phyloP scores from a whole-genome alignment of 2,113 vertebrate genomes.

The Labeo catla region DNA sequence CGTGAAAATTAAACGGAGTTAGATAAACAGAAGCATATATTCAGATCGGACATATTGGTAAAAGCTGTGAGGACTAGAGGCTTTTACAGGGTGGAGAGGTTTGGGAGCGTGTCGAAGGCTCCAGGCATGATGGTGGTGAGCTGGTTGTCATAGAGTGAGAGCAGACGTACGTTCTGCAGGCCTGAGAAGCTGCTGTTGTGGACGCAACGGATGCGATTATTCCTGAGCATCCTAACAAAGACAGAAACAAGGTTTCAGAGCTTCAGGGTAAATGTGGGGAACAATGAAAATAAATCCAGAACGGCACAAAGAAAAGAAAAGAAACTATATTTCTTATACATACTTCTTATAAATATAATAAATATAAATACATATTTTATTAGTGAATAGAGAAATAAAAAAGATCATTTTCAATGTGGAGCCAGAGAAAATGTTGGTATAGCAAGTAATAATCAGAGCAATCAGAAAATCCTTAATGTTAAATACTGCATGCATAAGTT shows the following conservation, averaged over 20 bases:
- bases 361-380: too few species aligned
- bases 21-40: not conserved
- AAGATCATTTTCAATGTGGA: too few species aligned
- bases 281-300: not conserved
- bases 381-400: too few species aligned
- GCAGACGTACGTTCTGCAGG: slow-evolving; percentile 91
- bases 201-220: slow-evolving; percentile 94
- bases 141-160: slow-evolving; percentile 97
- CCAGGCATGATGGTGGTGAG: slow-evolving; percentile 91
- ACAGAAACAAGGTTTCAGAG: slow-evolving; percentile 11
- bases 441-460: not conserved
- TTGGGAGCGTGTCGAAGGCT: slow-evolving; percentile 91
- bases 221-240: slow-evolving; percentile 89
- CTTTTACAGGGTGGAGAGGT: slow-evolving; percentile 75
- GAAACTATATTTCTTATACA: too few species aligned
- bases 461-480: too few species aligned
- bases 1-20: not conserved
- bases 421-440: too few species aligned
- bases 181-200: slow-evolving; percentile 97
- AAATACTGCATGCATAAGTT: too few species aligned
- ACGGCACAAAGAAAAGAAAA: too few species aligned
- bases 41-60: not conserved
- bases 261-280: not conserved
- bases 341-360: too few species aligned
- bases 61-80: not conserved